These are phyloP conservation scores for Eristalis tenax DNA, from an alignment of 2,888 invertebrate genomes.

Conservation along the genomic window DNA sequence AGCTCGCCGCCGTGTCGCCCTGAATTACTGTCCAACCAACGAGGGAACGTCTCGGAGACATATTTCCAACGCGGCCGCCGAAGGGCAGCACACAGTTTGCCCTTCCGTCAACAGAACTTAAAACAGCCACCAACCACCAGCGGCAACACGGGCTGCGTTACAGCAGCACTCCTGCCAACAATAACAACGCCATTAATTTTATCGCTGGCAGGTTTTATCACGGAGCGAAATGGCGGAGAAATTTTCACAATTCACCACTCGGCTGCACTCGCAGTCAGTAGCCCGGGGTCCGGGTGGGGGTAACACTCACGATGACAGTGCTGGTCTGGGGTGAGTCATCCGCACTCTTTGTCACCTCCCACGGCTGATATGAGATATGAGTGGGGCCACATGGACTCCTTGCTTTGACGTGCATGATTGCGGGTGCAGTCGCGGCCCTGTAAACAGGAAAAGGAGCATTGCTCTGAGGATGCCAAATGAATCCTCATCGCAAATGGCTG, in stretches of 20 bases:
- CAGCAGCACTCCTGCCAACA: conserved; percentile 36
- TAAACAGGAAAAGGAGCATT: conserved; percentile 12
- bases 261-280: conserved; percentile 20
- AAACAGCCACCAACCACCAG: neutral
- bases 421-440: conserved; percentile 12
- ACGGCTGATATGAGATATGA: neutral
- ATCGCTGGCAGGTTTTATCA: conserved; percentile 61
- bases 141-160: neutral
- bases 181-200: conserved; percentile 53
- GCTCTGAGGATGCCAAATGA: conserved; percentile 36
- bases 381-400: neutral
- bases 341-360: neutral
- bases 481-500: conserved; percentile 37
- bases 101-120: conserved; percentile 30
- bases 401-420: conserved; percentile 14
- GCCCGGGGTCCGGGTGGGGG: neutral
- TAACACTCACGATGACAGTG: conserved; percentile 28
- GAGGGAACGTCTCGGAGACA: conserved; percentile 25
- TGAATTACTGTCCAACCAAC: conserved; percentile 39
- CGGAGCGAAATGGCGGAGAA: conserved; percentile 30
- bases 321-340: conserved; percentile 3
- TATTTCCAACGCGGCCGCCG: conserved; percentile 28
- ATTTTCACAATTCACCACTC: conserved; percentile 47
- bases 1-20: conserved; percentile 10
- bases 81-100: conserved; percentile 10